A percentile compares a stretch with the other conserved stretches of the same genome.
phyloP scores from a whole-genome alignment of 2,888 invertebrate species.

The Athalia cordata region DNA sequence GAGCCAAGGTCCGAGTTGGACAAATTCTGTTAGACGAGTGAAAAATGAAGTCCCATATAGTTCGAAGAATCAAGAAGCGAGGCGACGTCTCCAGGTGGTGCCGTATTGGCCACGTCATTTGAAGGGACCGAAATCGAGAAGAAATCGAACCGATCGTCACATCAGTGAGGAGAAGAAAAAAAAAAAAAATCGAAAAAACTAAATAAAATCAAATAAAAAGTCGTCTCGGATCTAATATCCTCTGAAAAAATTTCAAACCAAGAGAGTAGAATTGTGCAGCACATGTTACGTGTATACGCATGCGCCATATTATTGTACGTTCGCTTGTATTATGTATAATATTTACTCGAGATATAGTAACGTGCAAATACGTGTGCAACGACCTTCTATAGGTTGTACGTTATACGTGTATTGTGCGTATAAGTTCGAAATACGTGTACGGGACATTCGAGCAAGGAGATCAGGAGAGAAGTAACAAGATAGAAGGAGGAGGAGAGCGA shows the following conservation, averaged over 20 bases:
- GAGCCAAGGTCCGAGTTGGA: slow-evolving; percentile 67
- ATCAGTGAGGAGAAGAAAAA: no score
- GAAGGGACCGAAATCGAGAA: neutral
- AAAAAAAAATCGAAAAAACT: no score
- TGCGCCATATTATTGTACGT: no score
- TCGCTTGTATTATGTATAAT: no score
- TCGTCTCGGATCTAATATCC: no score
- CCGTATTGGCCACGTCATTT: neutral
- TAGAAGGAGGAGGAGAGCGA: slow-evolving; percentile 50
- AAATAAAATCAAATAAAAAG: no score
- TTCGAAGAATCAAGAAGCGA: slow-evolving; percentile 27
- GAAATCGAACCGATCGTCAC: neutral
- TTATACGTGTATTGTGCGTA: neutral
- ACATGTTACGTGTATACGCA: no score
- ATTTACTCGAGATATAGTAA: no score
- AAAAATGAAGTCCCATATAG: slow-evolving; percentile 64
- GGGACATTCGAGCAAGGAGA: neutral
- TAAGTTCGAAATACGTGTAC: neutral
- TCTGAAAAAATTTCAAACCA: no score
- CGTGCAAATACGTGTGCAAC: no score
- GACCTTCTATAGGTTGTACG: no score
- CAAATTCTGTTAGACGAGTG: slow-evolving; percentile 72
- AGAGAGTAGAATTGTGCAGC: no score
- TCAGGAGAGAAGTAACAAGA: neutral
- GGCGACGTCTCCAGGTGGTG: neutral